These are phyloP conservation scores for Paramacrobiotus metropolitanus DNA, from an alignment of 1,140 invertebrate genomes.

Conservation along the genomic window DNA sequence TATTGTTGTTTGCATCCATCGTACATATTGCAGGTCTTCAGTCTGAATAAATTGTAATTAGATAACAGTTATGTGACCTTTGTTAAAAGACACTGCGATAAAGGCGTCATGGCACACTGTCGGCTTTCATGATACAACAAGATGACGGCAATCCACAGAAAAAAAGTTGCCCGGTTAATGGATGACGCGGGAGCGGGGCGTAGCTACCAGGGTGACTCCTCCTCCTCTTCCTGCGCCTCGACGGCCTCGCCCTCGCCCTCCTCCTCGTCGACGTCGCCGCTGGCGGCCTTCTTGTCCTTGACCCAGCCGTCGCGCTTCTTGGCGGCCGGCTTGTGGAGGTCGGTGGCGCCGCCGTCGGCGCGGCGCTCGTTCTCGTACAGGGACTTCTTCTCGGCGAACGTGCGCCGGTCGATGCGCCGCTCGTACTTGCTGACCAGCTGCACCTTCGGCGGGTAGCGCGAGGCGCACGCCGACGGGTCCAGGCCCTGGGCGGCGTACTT, in stretches of 20 bases:
- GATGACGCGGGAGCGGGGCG: too few relatives aligned
- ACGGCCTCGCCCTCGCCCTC: not conserved
- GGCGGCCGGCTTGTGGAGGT: not conserved
- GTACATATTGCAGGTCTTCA: too few relatives aligned
- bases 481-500: slow-evolving; percentile 87
- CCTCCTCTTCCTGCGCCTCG: not conserved
- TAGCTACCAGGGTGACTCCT: not conserved
- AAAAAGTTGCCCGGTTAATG: too few relatives aligned
- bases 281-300: not conserved
- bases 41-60: too few relatives aligned
- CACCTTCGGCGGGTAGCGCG: slow-evolving; percentile 28
- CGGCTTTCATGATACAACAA: too few relatives aligned
- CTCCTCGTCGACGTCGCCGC: not conserved
- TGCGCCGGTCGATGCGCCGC: slow-evolving; percentile 86
- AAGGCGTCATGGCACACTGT: too few relatives aligned
- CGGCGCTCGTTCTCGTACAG: slow-evolving; percentile 46
- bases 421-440: slow-evolving; percentile 97
- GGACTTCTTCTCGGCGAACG: slow-evolving; percentile 83
- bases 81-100: too few relatives aligned
- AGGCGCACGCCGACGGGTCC: slow-evolving; percentile 42
- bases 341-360: not conserved
- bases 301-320: not conserved
- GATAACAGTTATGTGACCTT: too few relatives aligned
- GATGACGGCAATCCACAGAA: too few relatives aligned
- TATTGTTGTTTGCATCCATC: too few relatives aligned